Conservation (phyloP, 2,113 vertebrate species). For the Gobio gobio region DNA sequence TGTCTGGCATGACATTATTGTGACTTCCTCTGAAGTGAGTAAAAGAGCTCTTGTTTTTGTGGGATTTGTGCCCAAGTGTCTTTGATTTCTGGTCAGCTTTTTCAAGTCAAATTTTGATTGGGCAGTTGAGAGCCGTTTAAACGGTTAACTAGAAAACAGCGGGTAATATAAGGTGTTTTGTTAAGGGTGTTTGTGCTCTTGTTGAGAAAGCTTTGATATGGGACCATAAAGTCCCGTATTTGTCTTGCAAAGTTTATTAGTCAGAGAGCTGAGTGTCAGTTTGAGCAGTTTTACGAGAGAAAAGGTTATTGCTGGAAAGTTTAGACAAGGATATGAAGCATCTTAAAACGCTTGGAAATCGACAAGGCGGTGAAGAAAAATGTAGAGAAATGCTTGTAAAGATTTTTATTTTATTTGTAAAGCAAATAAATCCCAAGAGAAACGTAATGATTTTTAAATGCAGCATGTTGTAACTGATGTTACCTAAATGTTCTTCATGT, state of each 20-base stretch:
- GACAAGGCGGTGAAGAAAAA: background rate
- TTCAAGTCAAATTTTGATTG: conserved; percentile 32
- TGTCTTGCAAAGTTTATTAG: conserved; percentile 36
- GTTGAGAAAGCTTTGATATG: conserved; percentile 18
- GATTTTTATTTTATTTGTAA: conserved; percentile 15
- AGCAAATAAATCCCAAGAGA: conserved; percentile 15
- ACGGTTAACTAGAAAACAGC: background rate
- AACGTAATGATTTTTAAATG: background rate
- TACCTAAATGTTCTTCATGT: background rate
- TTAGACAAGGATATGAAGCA: conserved; percentile 24
- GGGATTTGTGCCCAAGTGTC: conserved; percentile 21
- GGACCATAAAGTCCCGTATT: background rate
- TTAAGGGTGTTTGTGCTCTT: background rate
- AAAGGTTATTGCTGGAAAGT: conserved; percentile 31
- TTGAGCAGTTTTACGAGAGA: conserved; percentile 13
- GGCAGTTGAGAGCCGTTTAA: conserved; percentile 7
- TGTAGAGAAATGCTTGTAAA: background rate
- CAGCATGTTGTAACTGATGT: background rate
- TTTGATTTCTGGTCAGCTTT: conserved; percentile 28
- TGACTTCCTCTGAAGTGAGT: conserved; percentile 16
- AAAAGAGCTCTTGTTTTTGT: conserved; percentile 15
- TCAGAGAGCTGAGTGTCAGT: conserved; percentile 10
- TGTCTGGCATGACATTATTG: conserved; percentile 31
- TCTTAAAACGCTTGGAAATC: background rate
- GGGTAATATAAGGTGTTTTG: conserved; percentile 15